phyloP scores from a whole-genome alignment of 2,113 vertebrate species.

The Felis chaus region DNA sequence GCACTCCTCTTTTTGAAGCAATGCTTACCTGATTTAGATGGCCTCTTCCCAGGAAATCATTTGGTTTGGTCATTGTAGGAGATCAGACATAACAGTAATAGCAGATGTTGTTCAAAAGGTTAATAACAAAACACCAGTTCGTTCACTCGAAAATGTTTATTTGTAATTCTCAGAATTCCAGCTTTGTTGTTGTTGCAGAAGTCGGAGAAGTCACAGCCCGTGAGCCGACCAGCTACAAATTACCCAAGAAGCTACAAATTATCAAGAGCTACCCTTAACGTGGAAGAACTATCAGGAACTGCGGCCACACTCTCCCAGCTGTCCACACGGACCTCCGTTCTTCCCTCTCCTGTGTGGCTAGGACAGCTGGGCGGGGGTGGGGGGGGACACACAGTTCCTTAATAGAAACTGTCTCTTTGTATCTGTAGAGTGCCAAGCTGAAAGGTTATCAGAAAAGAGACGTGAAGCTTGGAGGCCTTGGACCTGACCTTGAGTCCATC shows the following conservation, averaged over 20 bases:
- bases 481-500: slow-evolving; percentile 86
- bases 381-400: no score
- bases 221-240: slow-evolving; percentile 35
- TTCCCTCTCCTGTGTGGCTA: background rate
- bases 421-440: slow-evolving; percentile 78
- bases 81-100: background rate
- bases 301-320: background rate
- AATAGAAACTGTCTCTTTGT: slow-evolving; percentile 56
- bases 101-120: background rate
- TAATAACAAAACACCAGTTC: background rate
- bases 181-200: slow-evolving; percentile 10
- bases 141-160: slow-evolving; percentile 41
- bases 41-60: background rate
- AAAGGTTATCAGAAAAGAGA: slow-evolving; percentile 85
- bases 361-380: background rate
- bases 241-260: background rate
- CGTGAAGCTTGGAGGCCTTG: slow-evolving; percentile 89
- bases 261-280: background rate
- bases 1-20: background rate
- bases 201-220: slow-evolving; percentile 29
- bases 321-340: background rate
- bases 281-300: background rate
- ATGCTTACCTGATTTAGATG: background rate
- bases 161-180: slow-evolving; percentile 48
- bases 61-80: background rate